phyloP scores from a whole-genome alignment of 2,113 vertebrate species.

The Physeter macrocephalus region DNA sequence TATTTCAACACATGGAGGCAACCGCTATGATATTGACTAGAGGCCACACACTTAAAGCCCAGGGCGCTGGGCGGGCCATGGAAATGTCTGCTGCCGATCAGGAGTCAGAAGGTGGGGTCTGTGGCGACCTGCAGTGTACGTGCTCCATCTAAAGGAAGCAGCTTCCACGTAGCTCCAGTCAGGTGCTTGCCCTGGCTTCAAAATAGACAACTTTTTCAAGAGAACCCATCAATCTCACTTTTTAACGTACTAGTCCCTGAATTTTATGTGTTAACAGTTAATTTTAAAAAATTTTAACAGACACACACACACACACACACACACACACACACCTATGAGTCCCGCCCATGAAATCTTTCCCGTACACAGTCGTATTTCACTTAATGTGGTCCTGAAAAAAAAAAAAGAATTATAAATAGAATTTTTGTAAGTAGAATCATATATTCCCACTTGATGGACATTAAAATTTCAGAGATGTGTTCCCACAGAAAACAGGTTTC shows the following conservation, averaged over 20 bases:
- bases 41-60: background rate
- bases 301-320: background rate
- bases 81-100: background rate
- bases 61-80: background rate
- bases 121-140: rapidly evolving
- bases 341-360: background rate
- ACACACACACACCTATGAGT: background rate
- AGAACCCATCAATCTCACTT: background rate
- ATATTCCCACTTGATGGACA: slow-evolving; percentile 12
- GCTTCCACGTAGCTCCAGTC: background rate
- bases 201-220: background rate
- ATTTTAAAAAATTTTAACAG: background rate
- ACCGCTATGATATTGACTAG: background rate
- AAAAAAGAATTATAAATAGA: background rate
- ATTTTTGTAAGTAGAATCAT: background rate
- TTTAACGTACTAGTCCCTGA: background rate
- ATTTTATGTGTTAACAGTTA: background rate
- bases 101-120: background rate
- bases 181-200: background rate
- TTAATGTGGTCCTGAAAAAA: background rate
- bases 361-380: background rate
- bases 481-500: background rate
- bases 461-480: slow-evolving; percentile 46
- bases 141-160: background rate
- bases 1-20: background rate